phyloP scores from a whole-genome alignment of 2,113 vertebrate genomes.

The Gambusia affinis region DNA sequence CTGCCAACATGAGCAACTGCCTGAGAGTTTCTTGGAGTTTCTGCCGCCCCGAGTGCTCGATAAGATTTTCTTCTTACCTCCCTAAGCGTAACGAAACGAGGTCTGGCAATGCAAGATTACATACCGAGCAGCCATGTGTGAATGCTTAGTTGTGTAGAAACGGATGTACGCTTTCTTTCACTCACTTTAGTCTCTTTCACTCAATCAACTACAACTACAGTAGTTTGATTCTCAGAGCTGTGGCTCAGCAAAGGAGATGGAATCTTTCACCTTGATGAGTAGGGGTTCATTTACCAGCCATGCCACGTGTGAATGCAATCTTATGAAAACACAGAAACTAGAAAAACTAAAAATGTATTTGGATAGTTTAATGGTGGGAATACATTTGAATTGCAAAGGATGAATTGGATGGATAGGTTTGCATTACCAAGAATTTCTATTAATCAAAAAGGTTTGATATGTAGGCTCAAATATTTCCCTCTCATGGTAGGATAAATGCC shows the following conservation, averaged over 20 bases:
- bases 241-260: background rate
- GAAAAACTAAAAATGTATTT: background rate
- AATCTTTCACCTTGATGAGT: background rate
- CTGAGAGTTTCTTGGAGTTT: conserved; percentile 44
- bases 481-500: too few relatives aligned
- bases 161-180: conserved; percentile 26
- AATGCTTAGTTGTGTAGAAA: conserved; percentile 43
- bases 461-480: too few relatives aligned
- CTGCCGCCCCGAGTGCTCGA: conserved; percentile 43
- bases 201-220: background rate
- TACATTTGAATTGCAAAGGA: background rate
- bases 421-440: too few relatives aligned
- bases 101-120: conserved; percentile 49
- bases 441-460: too few relatives aligned
- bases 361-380: background rate
- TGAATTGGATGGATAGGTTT: background rate
- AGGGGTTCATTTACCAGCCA: too few relatives aligned
- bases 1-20: conserved; percentile 25
- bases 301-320: background rate
- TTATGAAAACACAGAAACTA: background rate
- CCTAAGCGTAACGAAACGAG: conserved; percentile 40
- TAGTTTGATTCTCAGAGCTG: background rate
- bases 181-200: background rate
- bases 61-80: conserved; percentile 40
- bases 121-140: conserved; percentile 32